These are phyloP conservation scores for Ptiloglossa arizonensis DNA, from an alignment of 1,140 invertebrate species.

Conservation along the genomic window DNA sequence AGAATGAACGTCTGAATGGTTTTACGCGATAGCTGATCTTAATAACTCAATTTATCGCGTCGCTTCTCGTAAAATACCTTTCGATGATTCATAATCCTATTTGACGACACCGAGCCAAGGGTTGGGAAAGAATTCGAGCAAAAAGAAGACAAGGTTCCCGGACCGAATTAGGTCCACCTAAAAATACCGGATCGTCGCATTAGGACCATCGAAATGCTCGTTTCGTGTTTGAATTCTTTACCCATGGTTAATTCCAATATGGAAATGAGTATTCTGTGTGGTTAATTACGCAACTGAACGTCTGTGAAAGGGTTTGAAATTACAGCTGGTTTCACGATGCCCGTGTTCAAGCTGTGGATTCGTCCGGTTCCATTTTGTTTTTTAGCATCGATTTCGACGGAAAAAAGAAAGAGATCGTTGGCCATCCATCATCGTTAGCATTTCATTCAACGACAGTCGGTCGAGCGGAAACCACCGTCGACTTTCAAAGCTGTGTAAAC, in stretches of 20 bases:
- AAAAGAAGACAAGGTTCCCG: no score
- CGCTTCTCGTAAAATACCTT: no score
- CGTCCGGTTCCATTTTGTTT: not conserved
- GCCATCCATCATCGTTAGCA: slow-evolving; percentile 78
- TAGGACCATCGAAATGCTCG: slow-evolving; percentile 2
- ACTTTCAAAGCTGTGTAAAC: slow-evolving; percentile 73
- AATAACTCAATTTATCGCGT: no score
- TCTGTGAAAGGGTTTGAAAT: slow-evolving; percentile 5
- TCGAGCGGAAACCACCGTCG: slow-evolving; percentile 62
- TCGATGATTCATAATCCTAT: no score
- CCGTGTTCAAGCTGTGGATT: not conserved
- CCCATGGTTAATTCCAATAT: slow-evolving; percentile 18
- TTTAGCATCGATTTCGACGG: slow-evolving; percentile 22
- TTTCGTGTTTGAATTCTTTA: not conserved
- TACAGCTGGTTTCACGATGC: not conserved
- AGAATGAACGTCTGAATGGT: no score
- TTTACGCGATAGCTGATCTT: no score
- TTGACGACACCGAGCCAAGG: no score
- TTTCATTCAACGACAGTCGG: slow-evolving; percentile 73
- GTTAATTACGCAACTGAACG: not conserved
- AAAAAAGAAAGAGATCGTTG: slow-evolving; percentile 53
- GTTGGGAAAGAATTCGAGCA: no score
- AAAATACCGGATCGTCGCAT: no score
- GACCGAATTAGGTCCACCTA: no score
- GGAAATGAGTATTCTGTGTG: not conserved